Evolutionary conservation across 2,888 invertebrate species (phyloP).

Genomic region (Xanthia icteritia): DNA sequence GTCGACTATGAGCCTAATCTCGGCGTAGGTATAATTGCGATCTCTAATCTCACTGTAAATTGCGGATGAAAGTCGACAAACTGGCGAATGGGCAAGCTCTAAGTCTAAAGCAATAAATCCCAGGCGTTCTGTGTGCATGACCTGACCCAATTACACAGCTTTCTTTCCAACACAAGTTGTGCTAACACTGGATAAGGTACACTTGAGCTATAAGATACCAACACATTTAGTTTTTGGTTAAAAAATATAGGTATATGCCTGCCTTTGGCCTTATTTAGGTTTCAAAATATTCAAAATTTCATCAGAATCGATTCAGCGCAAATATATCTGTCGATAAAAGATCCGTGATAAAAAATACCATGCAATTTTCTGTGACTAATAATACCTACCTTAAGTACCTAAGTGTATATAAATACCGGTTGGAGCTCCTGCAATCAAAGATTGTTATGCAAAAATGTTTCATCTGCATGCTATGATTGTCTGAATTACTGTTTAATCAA

Average conservation of each 20-base stretch:
- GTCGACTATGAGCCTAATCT: conserved; percentile 54
- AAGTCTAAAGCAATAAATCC: conserved; percentile 66
- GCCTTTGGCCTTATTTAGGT: neutral
- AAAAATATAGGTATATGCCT: neutral
- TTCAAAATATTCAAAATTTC: neutral
- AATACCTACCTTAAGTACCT: conserved; percentile 4
- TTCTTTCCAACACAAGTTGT: conserved; percentile 51
- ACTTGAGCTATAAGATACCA: conserved; percentile 12
- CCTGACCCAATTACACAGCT: conserved; percentile 74
- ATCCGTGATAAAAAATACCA: conserved; percentile 4
- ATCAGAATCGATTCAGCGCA: neutral
- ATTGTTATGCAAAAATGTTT: conserved; percentile 16
- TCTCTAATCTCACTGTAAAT: conserved; percentile 61
- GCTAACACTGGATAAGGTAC: conserved; percentile 21
- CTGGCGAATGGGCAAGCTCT: conserved; percentile 52
- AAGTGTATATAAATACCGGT: conserved; percentile 40
- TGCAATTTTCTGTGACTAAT: conserved; percentile 33
- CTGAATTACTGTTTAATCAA: conserved; percentile 32
- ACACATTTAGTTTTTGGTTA: neutral
- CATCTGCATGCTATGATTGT: conserved; percentile 28
- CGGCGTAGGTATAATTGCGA: conserved; percentile 51
- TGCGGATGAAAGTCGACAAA: conserved; percentile 67
- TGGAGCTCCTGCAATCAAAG: conserved; percentile 15
- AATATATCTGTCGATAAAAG: conserved; percentile 1
- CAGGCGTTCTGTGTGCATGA: conserved; percentile 65